Conservation (phyloP, 1,140 invertebrate species). For the Drosophila sturtevanti region DNA sequence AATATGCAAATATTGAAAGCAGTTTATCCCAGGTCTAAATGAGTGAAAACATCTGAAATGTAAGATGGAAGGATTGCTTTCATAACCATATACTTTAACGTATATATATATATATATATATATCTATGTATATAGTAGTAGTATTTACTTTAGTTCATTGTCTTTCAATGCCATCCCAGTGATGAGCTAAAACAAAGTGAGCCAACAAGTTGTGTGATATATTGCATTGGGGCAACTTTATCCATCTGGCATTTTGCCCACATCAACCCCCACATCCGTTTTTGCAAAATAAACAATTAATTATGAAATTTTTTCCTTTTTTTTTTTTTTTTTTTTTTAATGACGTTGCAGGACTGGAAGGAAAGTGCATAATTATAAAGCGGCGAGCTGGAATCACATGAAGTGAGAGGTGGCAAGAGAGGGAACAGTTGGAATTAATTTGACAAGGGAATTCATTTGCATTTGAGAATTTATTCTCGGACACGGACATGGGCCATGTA, state of each 20-base stretch:
- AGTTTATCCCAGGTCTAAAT: too few species aligned
- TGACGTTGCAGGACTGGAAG: conserved; percentile 8
- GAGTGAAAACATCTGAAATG: background rate
- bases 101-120: background rate
- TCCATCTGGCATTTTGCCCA: background rate
- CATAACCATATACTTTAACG: background rate
- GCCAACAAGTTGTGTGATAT: conserved; percentile 14
- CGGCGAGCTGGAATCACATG: background rate
- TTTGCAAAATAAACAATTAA: conserved; percentile 38
- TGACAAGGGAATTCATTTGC: conserved; percentile 53
- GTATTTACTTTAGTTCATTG: background rate
- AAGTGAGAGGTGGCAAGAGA: background rate
- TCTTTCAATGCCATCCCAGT: background rate
- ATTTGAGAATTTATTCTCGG: conserved; percentile 53
- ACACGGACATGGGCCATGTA: conserved; percentile 26
- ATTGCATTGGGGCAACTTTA: background rate
- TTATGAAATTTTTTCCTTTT: conserved; percentile 25
- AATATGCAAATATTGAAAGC: too few species aligned
- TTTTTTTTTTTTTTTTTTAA: conserved; percentile 21
- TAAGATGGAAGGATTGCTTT: background rate
- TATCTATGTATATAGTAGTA: too few species aligned
- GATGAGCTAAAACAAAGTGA: background rate
- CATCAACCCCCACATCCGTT: conserved; percentile 20
- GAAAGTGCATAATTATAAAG: conserved; percentile 32
- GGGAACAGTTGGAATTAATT: conserved; percentile 35